phyloP scores from a whole-genome alignment of 2,113 vertebrate species.

The Tupaia chinensis region DNA sequence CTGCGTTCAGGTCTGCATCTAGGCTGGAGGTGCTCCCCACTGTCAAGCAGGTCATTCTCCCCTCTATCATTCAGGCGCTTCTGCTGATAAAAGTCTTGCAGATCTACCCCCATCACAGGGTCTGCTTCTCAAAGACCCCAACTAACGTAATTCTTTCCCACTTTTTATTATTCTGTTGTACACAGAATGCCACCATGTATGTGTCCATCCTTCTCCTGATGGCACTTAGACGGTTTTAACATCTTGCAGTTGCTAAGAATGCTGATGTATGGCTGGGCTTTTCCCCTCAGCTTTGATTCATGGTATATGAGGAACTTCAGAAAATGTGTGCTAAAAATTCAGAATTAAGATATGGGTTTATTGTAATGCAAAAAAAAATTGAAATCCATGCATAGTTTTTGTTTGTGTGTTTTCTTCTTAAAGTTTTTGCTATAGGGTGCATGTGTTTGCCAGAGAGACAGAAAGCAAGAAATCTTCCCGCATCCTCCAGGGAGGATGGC shows the following conservation, averaged over 20 bases:
- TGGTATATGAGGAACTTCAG: background rate
- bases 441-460: too few relatives aligned
- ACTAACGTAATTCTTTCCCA: background rate
- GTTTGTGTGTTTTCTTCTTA: too few relatives aligned
- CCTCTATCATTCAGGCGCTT: background rate
- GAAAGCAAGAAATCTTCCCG: too few relatives aligned
- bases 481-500: too few relatives aligned
- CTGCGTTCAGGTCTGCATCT: too few relatives aligned
- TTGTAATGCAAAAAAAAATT: too few relatives aligned
- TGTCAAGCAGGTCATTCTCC: too few relatives aligned
- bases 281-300: background rate
- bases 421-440: too few relatives aligned
- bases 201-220: background rate
- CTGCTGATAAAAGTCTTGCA: background rate
- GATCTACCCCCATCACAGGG: background rate
- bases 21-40: background rate
- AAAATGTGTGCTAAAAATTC: too few relatives aligned
- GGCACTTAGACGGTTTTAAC: background rate
- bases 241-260: background rate
- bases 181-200: background rate
- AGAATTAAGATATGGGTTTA: too few relatives aligned
- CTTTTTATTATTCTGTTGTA: background rate
- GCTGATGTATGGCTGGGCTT: background rate
- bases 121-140: background rate
- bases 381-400: too few relatives aligned